Evolutionary conservation across 2,113 vertebrate species (phyloP).

Genomic region (Xerus inauris): DNA sequence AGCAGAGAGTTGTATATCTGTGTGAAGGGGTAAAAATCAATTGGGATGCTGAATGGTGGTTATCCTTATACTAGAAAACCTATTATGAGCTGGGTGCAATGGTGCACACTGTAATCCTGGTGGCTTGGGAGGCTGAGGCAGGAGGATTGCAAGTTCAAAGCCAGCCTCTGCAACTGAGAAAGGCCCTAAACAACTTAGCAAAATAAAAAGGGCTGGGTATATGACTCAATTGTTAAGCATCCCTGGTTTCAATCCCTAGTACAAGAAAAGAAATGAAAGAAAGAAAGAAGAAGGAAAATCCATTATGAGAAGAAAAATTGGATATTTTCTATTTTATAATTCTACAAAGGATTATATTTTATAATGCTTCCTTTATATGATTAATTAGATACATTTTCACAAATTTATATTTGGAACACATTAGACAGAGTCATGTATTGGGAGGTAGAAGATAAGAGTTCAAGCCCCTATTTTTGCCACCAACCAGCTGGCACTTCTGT

Average conservation of each 20-base stretch:
- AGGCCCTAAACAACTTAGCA: too few species aligned
- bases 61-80: slow-evolving; percentile 29
- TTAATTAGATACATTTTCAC: background rate
- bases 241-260: too few species aligned
- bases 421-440: background rate
- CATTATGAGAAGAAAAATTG: background rate
- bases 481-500: background rate
- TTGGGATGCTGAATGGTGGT: background rate
- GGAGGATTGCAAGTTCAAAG: too few species aligned
- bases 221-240: too few species aligned
- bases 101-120: too few species aligned
- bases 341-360: too few species aligned
- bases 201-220: too few species aligned
- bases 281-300: background rate
- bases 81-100: background rate
- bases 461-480: background rate
- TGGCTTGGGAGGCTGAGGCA: too few species aligned
- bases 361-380: background rate
- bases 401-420: background rate
- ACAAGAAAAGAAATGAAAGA: background rate
- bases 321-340: background rate
- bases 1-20: background rate
- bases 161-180: too few species aligned
- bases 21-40: background rate
- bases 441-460: background rate